Evolutionary conservation across 2,888 invertebrate genomes (phyloP).

Genomic region (Eupithecia vulgata): DNA sequence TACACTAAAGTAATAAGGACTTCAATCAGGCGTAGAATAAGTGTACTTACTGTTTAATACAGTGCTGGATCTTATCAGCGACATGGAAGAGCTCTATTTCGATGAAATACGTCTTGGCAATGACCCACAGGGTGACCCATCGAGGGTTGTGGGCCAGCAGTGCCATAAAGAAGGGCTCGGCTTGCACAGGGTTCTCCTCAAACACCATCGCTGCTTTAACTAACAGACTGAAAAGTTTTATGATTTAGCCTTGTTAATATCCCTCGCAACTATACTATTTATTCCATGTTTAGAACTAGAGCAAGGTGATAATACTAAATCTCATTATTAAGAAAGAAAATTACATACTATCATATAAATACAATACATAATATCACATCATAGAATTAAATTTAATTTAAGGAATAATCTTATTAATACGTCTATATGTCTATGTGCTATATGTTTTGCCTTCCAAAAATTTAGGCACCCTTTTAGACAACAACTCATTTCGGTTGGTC

Average conservation of each 20-base stretch:
- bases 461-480: too few species aligned
- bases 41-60: conserved; percentile 54
- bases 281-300: too few species aligned
- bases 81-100: conserved; percentile 61
- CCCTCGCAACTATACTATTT: not conserved
- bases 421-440: too few species aligned
- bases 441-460: too few species aligned
- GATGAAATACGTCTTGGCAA: conserved; percentile 63
- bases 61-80: conserved; percentile 60
- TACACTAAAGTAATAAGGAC: too few species aligned
- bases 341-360: too few species aligned
- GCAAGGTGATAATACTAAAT: too few species aligned
- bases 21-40: not conserved
- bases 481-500: too few species aligned
- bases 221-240: conserved; percentile 58
- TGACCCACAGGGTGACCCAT: conserved; percentile 52
- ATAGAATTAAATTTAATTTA: too few species aligned
- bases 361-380: too few species aligned
- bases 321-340: too few species aligned
- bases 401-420: too few species aligned
- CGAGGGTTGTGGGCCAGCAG: conserved; percentile 61
- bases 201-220: conserved; percentile 66
- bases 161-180: conserved; percentile 70
- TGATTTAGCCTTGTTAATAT: not conserved
- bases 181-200: conserved; percentile 61